These are phyloP conservation scores for Oncorhynchus nerka DNA, from an alignment of 2,113 vertebrate species.

Conservation along the genomic window DNA sequence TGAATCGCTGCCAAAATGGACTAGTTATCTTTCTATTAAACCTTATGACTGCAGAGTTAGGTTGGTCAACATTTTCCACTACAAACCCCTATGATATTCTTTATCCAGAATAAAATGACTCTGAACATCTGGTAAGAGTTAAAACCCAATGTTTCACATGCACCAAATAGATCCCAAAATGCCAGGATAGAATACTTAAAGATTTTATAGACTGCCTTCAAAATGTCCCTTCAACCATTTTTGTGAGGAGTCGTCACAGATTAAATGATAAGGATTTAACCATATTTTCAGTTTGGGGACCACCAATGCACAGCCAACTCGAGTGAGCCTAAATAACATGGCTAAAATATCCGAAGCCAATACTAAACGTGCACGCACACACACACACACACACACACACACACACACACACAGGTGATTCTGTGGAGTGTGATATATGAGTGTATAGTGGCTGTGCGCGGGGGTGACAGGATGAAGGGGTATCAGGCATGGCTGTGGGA, in stretches of 20 bases:
- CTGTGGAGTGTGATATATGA: constrained; percentile 24
- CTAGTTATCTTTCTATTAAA: neutral
- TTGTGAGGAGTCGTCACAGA: neutral
- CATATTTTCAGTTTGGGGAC: neutral
- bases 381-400: neutral
- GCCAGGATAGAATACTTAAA: neutral
- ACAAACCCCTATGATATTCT: neutral
- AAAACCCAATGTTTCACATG: neutral
- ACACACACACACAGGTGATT: constrained; percentile 8
- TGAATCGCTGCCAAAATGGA: neutral
- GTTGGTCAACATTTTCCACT: neutral
- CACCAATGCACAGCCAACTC: neutral
- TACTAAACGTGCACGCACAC: neutral
- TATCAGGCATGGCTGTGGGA: constrained; percentile 13
- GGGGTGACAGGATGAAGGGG: neutral
- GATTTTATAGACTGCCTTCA: neutral
- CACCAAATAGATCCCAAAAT: neutral
- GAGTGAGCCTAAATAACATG: neutral
- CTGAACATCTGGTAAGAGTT: constrained; percentile 8
- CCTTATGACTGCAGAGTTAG: neutral
- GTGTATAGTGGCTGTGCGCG: neutral
- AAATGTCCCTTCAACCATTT: neutral
- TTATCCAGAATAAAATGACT: constrained; percentile 2
- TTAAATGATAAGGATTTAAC: too few species aligned
- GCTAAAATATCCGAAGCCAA: neutral